Percentiles rank a stretch among this genome's conserved stretches.
phyloP scores from a whole-genome alignment of 2,888 invertebrate species.

The Drosophila bunnanda region DNA sequence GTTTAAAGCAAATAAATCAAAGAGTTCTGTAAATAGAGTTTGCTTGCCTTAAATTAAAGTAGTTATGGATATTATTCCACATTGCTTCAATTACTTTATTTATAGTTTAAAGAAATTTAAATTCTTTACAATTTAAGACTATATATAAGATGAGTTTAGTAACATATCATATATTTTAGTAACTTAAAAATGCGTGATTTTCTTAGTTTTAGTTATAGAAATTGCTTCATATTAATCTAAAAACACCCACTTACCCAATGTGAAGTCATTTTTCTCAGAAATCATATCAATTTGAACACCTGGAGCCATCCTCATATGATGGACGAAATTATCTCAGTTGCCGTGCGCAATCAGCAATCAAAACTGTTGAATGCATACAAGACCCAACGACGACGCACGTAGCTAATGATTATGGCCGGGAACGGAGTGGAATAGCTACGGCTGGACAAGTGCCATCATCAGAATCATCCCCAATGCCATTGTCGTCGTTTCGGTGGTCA shows the following conservation, averaged over 20 bases:
- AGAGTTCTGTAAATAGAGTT: background rate
- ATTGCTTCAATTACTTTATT: background rate
- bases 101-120: too few species aligned
- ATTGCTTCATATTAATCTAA: background rate
- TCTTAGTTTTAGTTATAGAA: background rate
- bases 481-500: constrained; percentile 24
- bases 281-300: background rate
- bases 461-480: constrained; percentile 21
- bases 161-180: background rate
- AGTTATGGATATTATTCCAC: too few species aligned
- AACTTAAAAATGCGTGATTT: background rate
- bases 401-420: constrained; percentile 66
- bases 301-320: constrained; percentile 1
- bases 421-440: constrained; percentile 40
- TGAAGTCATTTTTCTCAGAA: background rate
- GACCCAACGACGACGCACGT: constrained; percentile 60
- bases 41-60: background rate
- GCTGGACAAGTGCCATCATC: constrained; percentile 45
- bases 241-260: background rate
- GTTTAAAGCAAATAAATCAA: background rate
- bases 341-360: constrained; percentile 67
- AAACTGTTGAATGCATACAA: constrained; percentile 70
- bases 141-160: background rate
- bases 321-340: constrained; percentile 18
- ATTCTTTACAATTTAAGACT: background rate